These are phyloP conservation scores for Macrostomum lignano DNA, from an alignment of 1,140 invertebrate genomes.

Conservation along the genomic window DNA sequence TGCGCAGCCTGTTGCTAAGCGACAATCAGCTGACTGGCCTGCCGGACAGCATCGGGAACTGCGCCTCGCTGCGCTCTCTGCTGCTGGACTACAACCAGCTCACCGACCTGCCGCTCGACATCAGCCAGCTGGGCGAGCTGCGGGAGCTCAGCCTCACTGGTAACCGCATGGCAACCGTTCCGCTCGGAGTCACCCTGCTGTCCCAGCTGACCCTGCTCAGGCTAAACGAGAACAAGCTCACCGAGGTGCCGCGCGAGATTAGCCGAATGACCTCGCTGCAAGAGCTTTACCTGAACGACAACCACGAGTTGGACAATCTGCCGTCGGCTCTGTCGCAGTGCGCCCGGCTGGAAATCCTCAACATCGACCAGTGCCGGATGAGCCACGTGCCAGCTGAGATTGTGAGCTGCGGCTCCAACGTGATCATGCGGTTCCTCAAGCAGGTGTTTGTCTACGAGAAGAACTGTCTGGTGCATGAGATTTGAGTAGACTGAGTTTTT, in stretches of 20 bases:
- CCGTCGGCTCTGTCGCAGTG: constrained; percentile 89
- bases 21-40: constrained; percentile 88
- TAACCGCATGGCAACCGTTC: constrained; percentile 75
- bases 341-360: constrained; percentile 85
- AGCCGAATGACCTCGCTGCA: constrained; percentile 46
- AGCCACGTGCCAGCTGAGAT: constrained; percentile 82
- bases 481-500: too few relatives aligned
- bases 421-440: constrained; percentile 84
- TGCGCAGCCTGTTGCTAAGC: constrained; percentile 64
- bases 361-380: constrained; percentile 92
- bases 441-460: too few relatives aligned
- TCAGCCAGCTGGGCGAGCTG: constrained; percentile 57
- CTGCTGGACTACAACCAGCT: constrained; percentile 80
- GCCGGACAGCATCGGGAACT: too few relatives aligned
- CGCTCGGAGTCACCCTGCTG: too few relatives aligned
- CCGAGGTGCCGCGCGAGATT: constrained; percentile 78
- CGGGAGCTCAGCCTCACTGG: constrained; percentile 76
- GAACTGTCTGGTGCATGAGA: too few relatives aligned
- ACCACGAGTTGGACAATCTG: constrained; percentile 67
- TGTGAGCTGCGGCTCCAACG: constrained; percentile 65
- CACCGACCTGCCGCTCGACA: constrained; percentile 54
- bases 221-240: constrained; percentile 83
- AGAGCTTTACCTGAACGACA: constrained; percentile 87
- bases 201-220: too few relatives aligned
- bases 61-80: too few relatives aligned